These are phyloP conservation scores for Venusia cambrica DNA, from an alignment of 2,888 invertebrate genomes.

Conservation along the genomic window DNA sequence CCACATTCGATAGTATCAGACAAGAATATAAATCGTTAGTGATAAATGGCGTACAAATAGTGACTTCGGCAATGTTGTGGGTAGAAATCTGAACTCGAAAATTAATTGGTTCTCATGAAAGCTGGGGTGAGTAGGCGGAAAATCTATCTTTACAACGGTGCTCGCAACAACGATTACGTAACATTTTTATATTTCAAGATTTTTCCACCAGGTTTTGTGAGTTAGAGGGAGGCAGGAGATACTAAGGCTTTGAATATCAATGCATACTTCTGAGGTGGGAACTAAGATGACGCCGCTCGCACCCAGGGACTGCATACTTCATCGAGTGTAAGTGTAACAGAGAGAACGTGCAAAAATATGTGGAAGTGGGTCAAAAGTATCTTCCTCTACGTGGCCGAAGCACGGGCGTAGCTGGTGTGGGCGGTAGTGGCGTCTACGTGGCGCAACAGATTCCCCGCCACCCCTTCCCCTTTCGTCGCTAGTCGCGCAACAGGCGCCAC, in stretches of 20 bases:
- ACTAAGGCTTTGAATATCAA: slow-evolving; percentile 19
- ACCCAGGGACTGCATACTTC: slow-evolving; percentile 24
- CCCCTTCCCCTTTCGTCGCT: slow-evolving; percentile 36
- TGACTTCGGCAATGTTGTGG: not conserved
- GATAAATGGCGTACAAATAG: slow-evolving; percentile 32
- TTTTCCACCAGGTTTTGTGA: slow-evolving; percentile 20
- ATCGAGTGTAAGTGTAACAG: slow-evolving; percentile 35
- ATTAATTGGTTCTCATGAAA: slow-evolving; percentile 6
- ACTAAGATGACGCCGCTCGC: slow-evolving; percentile 26
- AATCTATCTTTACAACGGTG: slow-evolving; percentile 1
- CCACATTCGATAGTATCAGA: slow-evolving; percentile 23
- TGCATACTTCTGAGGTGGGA: slow-evolving; percentile 11
- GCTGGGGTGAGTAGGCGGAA: not conserved
- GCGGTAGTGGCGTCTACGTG: slow-evolving; percentile 71
- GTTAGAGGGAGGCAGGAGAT: slow-evolving; percentile 16
- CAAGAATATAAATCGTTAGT: slow-evolving; percentile 44
- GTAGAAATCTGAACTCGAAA: slow-evolving; percentile 1
- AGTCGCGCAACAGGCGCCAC: slow-evolving; percentile 70
- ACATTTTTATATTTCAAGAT: slow-evolving; percentile 11
- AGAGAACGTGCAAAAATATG: slow-evolving; percentile 36
- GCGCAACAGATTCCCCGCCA: slow-evolving; percentile 75
- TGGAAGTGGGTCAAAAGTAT: slow-evolving; percentile 65
- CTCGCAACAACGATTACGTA: slow-evolving; percentile 3
- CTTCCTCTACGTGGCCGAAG: slow-evolving; percentile 55
- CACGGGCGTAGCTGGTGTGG: slow-evolving; percentile 53